These are phyloP conservation scores for Enchytraeus crypticus DNA, from an alignment of 2,888 invertebrate species.

Conservation along the genomic window DNA sequence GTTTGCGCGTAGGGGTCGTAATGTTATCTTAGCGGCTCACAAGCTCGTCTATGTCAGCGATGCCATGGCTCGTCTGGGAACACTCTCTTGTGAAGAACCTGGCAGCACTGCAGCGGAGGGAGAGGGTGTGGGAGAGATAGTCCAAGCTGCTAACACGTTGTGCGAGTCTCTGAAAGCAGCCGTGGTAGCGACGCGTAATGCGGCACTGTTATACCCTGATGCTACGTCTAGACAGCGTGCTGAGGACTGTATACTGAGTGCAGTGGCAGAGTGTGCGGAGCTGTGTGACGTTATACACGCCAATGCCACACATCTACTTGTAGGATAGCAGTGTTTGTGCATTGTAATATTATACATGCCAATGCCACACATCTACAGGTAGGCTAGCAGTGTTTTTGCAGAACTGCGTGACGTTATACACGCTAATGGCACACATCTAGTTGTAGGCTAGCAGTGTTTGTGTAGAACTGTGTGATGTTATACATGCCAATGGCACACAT, in stretches of 20 bases:
- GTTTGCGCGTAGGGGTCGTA: not conserved
- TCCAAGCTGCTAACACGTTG: constrained; percentile 71
- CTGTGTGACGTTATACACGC: not conserved
- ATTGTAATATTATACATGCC: too few relatives aligned
- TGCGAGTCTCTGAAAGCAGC: constrained; percentile 57
- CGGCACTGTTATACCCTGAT: constrained; percentile 57
- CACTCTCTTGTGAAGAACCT: too few relatives aligned
- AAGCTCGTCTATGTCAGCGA: constrained; percentile 3
- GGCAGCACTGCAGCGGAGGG: not conserved
- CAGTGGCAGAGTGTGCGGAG: not conserved
- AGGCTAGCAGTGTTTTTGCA: too few relatives aligned
- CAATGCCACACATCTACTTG: too few relatives aligned
- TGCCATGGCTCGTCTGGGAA: not conserved
- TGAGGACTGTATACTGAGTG: not conserved
- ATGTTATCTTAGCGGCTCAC: constrained; percentile 8
- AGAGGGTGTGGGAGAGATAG: constrained; percentile 55
- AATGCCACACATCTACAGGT: too few relatives aligned
- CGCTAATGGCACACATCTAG: too few relatives aligned
- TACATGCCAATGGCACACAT: not conserved
- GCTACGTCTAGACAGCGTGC: not conserved
- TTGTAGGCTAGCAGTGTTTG: too few relatives aligned
- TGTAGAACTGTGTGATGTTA: not conserved
- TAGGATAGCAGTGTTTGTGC: too few relatives aligned
- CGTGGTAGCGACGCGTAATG: constrained; percentile 78
- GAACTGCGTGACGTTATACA: too few relatives aligned